A percentile compares a stretch with the other conserved stretches of the same genome.
phyloP scores from a whole-genome alignment of 2,797 vertebrate genomes.

The Chaunax sp. region DNA sequence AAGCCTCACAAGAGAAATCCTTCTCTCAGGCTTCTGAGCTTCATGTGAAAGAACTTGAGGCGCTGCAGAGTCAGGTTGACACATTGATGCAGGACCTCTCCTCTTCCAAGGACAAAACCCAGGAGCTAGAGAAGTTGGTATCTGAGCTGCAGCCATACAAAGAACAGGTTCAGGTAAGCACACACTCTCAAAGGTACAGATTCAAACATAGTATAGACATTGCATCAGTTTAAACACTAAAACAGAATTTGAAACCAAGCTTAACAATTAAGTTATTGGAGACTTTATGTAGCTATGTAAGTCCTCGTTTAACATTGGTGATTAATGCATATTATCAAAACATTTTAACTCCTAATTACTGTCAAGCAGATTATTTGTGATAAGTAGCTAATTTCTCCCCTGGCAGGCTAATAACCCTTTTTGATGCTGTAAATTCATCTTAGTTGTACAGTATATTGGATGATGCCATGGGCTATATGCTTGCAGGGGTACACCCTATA shows the following conservation, averaged over 20 bases:
- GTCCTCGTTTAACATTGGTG: conserved; percentile 13
- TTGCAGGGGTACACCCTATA: conserved; percentile 35
- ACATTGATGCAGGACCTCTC: conserved; percentile 81
- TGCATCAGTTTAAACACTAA: neutral
- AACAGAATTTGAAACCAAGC: neutral
- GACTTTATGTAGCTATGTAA: neutral
- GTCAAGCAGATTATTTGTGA: conserved; percentile 10
- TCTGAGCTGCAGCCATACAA: conserved; percentile 86
- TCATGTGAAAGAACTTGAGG: conserved; percentile 78
- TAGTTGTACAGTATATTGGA: conserved; percentile 18
- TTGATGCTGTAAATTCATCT: conserved; percentile 2
- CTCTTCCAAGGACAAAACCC: conserved; percentile 74
- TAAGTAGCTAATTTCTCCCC: neutral
- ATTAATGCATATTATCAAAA: conserved; percentile 6
- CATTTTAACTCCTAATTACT: neutral
- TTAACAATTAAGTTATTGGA: neutral
- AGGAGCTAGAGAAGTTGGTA: conserved; percentile 81
- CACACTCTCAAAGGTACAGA: neutral
- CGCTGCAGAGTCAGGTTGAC: conserved; percentile 76
- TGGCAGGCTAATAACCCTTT: neutral
- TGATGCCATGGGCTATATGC: conserved; percentile 19
- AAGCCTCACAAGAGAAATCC: conserved; percentile 83
- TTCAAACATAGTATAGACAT: neutral
- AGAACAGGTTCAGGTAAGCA: conserved; percentile 87
- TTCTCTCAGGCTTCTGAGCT: conserved; percentile 77